These are phyloP conservation scores for Pharmacophagus antenor DNA, from an alignment of 2,888 invertebrate species.

Conservation along the genomic window DNA sequence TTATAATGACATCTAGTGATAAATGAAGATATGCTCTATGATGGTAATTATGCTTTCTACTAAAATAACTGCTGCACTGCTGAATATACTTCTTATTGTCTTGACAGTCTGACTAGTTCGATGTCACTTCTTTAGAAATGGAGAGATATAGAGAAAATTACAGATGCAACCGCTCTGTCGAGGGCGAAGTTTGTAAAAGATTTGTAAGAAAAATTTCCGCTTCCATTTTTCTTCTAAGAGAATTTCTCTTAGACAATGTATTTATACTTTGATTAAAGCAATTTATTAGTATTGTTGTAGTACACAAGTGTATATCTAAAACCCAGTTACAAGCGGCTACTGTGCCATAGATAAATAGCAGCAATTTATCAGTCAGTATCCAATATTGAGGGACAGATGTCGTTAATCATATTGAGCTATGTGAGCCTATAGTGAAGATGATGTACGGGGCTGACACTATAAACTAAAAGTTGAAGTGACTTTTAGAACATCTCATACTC, in stretches of 20 bases:
- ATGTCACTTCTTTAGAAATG: too few relatives aligned
- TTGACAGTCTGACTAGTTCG: too few relatives aligned
- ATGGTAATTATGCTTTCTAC: too few relatives aligned
- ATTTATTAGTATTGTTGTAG: neutral
- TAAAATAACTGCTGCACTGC: too few relatives aligned
- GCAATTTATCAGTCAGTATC: slow-evolving; percentile 1
- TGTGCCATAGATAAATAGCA: slow-evolving; percentile 8
- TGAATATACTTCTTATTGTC: too few relatives aligned
- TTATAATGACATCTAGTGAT: too few relatives aligned
- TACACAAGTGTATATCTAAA: neutral
- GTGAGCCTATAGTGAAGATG: slow-evolving; percentile 9
- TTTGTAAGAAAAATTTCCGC: neutral
- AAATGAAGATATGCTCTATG: too few relatives aligned
- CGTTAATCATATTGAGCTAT: slow-evolving; percentile 12
- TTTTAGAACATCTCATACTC: neutral
- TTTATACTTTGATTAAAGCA: neutral
- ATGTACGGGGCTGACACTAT: neutral
- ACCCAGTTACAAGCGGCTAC: neutral
- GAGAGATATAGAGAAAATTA: too few relatives aligned
- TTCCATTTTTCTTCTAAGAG: neutral
- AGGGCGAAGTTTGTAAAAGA: too few relatives aligned
- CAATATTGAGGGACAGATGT: slow-evolving; percentile 13
- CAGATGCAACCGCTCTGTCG: too few relatives aligned
- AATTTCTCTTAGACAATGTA: neutral
- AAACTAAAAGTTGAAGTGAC: neutral